Evolutionary conservation across 2,888 invertebrate species (phyloP), one percentile per base, ranked within the genome.

Genomic region (Amblyjoppa proteus): DNA sequence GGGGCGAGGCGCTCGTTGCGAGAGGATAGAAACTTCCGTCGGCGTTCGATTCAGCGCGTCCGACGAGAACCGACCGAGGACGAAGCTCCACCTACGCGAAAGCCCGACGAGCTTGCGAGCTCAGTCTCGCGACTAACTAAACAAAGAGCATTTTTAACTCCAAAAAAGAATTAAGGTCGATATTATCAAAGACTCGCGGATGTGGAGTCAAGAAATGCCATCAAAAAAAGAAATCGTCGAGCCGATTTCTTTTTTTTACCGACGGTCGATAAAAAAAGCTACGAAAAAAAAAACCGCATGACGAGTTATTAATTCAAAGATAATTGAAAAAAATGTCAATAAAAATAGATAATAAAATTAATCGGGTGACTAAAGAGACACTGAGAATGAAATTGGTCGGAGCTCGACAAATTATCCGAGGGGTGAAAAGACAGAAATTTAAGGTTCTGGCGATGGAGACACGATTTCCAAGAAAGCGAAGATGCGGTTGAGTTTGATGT

Each of bases 1-100:
- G 93, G 90, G 93, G 93, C 93, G 93, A 92, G 91, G 91, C 92
- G 91, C 92, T 90, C 66, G 83, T 58, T 80, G 76, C 79, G 81
- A 84, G 80, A 86, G 82, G 74, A 70, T 34, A 64, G 70, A 79
- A 75, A 71, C 74, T 80, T 71, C 86, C 86, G 82, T 81, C 64
- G 49, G 70, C 78, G 69, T 76, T 70, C 83, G 76, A 78, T 20
- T 77, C 51, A 80, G 64, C 45, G 85, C 31, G 85, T 83, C 66
- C 56, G 83, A 87, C 85, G 77, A 87, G 85, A 83, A 76, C 83
- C 78, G 77, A 86, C 77, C 20, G 70, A 64, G 64, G 64, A 61
- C 41, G 64, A 87, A 81, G 87, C 88, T 87, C 88, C 88, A 88
- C 88, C 88, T 87, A 85, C 87, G 81, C 38, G 79, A 69, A 73